Evolutionary conservation across 2,888 invertebrate genomes (phyloP), one percentile per base, ranked within the genome.

Genomic region (Masnerella sp.): DNA sequence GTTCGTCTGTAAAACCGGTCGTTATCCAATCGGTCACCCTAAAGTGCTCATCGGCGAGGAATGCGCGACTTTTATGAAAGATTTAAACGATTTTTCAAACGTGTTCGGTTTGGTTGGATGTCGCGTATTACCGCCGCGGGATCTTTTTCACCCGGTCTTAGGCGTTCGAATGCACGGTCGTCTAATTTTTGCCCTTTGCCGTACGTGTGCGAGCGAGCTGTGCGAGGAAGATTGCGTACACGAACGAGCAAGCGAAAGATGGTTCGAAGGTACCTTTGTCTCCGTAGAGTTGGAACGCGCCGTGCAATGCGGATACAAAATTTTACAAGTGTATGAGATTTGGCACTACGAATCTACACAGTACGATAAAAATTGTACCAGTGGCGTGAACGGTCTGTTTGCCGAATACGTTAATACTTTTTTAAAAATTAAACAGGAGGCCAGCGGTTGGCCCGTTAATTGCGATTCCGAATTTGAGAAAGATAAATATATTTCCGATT

Each of bases 281-380:
- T 8, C 11, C 1, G 11, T n/a, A 1, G 34, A 34, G 11, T 11
- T 34, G 5, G 5, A 34, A n/a, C 34, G 9, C 1, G 34, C 34
- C 11, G 34, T 34, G 5, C 5, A 11, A 5, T n/a, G 5, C 5
- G 34, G 34, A 5, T 34, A 34, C 11, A 59, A 70, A 38, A 72
- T 86, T n/a, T 1, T 81, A 0, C 73, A 84, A 42, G 76, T 85
- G 2, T 70, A 75, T 36, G 85, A 85, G 67, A 79, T 85, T 3
- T 86, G 83, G 79, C 79, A 85, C 54, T 86, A 83, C 11, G 11
- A 2, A 34, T n/a, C 11, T n/a, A 34, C 34, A n/a, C 9, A 34
- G 11, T 34, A 34, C 11, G 11, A 34, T 8, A 34, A 34, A 11
- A 7, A 34, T 11, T 5, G 11, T 11, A 34, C 9, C 11, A 34